phyloP scores from a whole-genome alignment of 2,888 invertebrate species.

The Eubasilissa splendida region DNA sequence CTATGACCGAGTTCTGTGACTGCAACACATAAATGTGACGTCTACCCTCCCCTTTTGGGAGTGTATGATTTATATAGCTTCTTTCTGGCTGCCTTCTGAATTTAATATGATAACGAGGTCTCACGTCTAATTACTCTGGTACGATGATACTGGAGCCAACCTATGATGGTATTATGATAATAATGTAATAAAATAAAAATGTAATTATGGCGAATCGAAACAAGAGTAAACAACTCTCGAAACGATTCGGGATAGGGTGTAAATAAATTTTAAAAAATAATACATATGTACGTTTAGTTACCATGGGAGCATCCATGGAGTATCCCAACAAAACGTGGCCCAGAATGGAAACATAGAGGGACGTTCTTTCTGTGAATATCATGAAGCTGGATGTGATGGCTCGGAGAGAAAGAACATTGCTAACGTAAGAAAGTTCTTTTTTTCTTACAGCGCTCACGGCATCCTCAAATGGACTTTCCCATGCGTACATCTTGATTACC shows the following conservation, averaged over 20 bases:
- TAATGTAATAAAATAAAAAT: too few relatives aligned
- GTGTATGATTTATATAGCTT: too few relatives aligned
- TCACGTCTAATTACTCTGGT: too few relatives aligned
- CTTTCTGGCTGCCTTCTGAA: too few relatives aligned
- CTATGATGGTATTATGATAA: too few relatives aligned
- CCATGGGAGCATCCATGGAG: conserved; percentile 65
- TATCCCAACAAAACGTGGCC: conserved; percentile 70
- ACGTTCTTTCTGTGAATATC: conserved; percentile 81
- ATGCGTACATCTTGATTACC: conserved; percentile 96
- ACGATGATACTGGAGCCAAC: too few relatives aligned
- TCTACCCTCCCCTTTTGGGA: too few relatives aligned
- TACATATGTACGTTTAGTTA: conserved; percentile 58
- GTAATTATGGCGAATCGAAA: too few relatives aligned
- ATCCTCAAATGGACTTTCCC: conserved; percentile 88
- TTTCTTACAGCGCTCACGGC: conserved; percentile 76
- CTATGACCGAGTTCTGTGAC: too few relatives aligned
- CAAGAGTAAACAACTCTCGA: background rate
- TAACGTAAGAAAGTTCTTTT: conserved; percentile 73
- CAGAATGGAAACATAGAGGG: conserved; percentile 79
- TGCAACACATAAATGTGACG: too few relatives aligned
- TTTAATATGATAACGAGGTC: too few relatives aligned
- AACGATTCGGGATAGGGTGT: background rate
- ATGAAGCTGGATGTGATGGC: conserved; percentile 80
- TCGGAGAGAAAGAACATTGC: conserved; percentile 75
- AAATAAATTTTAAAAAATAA: too few relatives aligned